Conservation (phyloP, 37 sponge, comb jelly and placozoan genomes). For the Oopsacas minuta region DNA sequence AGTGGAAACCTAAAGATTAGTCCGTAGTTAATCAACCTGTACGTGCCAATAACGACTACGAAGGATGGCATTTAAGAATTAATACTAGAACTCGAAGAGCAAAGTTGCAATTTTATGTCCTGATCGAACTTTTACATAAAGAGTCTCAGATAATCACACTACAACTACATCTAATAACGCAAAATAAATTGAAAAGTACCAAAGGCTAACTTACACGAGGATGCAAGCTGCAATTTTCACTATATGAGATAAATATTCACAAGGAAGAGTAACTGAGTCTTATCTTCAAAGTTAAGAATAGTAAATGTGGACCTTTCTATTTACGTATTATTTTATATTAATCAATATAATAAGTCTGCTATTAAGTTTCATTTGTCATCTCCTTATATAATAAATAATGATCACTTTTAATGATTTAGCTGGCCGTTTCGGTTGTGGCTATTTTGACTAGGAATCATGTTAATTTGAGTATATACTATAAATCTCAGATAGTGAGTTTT, state of each 20-base stretch:
- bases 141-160: conserved; percentile 16
- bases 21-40: conserved; percentile 17
- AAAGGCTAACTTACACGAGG: conserved; percentile 14
- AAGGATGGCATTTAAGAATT: conserved; percentile 20
- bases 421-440: not conserved
- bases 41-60: conserved; percentile 11
- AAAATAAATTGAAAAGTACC: conserved; percentile 18
- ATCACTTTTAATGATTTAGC: conserved; percentile 12
- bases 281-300: not conserved
- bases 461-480: too few relatives aligned
- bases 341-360: conserved; percentile 20
- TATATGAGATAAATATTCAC: conserved; percentile 17
- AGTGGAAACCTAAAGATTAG: conserved; percentile 19
- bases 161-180: conserved; percentile 10
- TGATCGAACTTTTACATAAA: conserved; percentile 20
- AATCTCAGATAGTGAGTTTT: too few relatives aligned
- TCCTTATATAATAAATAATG: conserved; percentile 13
- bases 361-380: conserved; percentile 8
- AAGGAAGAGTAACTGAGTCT: not conserved
- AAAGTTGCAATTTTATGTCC: conserved; percentile 19
- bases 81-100: not conserved
- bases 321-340: conserved; percentile 18
- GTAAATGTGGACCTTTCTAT: not conserved
- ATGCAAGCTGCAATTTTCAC: conserved; percentile 19
- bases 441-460: not conserved